Percentiles rank a stretch among this genome's conserved stretches.
Conservation (phyloP, 2,888 invertebrate species). For the Caenorhabditis sinica region DNA sequence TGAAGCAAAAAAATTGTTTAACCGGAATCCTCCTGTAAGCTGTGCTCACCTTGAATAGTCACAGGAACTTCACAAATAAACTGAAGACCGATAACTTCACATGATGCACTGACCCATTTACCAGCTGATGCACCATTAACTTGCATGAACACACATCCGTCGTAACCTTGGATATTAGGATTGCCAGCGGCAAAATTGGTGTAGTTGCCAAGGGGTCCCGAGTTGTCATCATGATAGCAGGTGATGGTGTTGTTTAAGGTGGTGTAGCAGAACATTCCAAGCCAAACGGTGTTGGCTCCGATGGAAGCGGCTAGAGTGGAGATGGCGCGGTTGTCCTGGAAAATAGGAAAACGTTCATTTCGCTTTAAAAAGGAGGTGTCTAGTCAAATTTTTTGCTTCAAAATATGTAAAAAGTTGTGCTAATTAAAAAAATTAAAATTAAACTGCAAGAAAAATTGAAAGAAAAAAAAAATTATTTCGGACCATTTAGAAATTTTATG, state of each 20-base stretch:
- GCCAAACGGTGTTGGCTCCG: constrained; percentile 13
- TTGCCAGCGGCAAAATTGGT: constrained; percentile 20
- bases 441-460: too few species aligned
- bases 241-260: constrained; percentile 1
- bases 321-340: constrained; percentile 21
- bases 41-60: too few species aligned
- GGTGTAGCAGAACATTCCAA: constrained; percentile 33
- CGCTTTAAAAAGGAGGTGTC: too few species aligned
- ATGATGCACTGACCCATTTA: constrained; percentile 21
- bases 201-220: constrained; percentile 7
- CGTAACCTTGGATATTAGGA: not conserved
- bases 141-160: constrained; percentile 17
- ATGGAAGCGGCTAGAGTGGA: constrained; percentile 14
- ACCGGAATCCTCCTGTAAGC: too few species aligned
- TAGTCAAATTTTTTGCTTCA: too few species aligned
- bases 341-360: too few species aligned
- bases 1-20: too few species aligned
- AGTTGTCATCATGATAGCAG: constrained; percentile 28
- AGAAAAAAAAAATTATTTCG: too few species aligned
- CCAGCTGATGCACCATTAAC: not conserved
- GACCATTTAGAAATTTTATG: too few species aligned
- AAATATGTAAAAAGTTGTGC: too few species aligned
- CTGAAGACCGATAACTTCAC: constrained; percentile 11
- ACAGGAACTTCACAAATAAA: too few species aligned
- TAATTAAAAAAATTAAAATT: too few species aligned